phyloP scores from a whole-genome alignment of 1,140 invertebrate species.

The Oscheius sp. region DNA sequence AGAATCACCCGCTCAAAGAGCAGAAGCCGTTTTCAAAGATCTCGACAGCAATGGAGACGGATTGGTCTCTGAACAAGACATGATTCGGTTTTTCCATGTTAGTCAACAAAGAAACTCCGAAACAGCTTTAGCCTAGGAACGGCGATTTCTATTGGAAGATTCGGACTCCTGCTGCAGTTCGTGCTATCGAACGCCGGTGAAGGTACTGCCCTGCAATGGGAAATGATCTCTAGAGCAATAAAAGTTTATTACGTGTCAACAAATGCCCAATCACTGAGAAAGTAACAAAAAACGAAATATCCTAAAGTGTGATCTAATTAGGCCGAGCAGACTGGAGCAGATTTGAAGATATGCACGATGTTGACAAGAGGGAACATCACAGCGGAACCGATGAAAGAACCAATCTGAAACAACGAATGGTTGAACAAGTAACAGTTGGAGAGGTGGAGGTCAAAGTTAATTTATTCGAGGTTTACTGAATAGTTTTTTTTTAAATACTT shows the following conservation, averaged over 20 bases:
- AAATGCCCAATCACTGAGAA: too few relatives aligned
- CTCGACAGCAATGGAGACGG: slow-evolving; percentile 33
- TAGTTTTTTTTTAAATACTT: background rate
- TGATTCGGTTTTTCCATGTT: slow-evolving; percentile 34
- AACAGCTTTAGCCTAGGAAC: too few relatives aligned
- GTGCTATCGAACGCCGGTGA: background rate
- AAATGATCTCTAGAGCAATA: too few relatives aligned
- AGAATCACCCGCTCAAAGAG: slow-evolving; percentile 17
- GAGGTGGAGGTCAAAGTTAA: background rate
- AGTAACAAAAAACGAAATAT: too few relatives aligned
- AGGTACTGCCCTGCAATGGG: too few relatives aligned
- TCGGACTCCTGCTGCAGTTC: background rate
- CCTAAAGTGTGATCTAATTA: background rate
- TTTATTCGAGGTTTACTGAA: background rate
- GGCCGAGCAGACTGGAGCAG: slow-evolving; percentile 38
- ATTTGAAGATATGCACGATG: slow-evolving; percentile 69
- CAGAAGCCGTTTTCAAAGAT: slow-evolving; percentile 28
- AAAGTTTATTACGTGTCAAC: too few relatives aligned
- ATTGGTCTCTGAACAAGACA: slow-evolving; percentile 27
- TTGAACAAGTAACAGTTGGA: background rate
- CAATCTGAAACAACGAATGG: slow-evolving; percentile 65
- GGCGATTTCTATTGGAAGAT: too few relatives aligned
- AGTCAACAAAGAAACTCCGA: too few relatives aligned
- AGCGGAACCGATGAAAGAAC: slow-evolving; percentile 76
- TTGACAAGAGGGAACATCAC: slow-evolving; percentile 74